Conservation (phyloP, 2,888 invertebrate genomes). For the Leptopterna dolabrata region DNA sequence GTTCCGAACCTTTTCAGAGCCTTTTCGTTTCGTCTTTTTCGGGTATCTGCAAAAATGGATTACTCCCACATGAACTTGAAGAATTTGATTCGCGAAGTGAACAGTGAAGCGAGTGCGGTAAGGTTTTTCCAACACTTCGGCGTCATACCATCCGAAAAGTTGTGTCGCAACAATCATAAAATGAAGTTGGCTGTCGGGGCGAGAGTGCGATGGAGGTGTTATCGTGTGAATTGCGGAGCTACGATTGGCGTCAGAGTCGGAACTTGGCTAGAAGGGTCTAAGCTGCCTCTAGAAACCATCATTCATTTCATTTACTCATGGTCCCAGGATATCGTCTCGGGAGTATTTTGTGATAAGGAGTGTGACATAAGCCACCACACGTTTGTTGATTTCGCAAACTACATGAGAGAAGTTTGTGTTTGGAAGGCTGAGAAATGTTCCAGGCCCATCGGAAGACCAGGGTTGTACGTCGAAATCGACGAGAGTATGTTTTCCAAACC, state of each 20-base stretch:
- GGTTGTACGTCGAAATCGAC: too few species aligned
- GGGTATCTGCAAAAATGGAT: background rate
- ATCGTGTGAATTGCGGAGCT: background rate
- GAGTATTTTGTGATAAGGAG: background rate
- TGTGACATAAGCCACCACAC: background rate
- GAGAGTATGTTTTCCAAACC: background rate
- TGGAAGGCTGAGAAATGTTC: background rate
- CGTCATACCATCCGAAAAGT: too few species aligned
- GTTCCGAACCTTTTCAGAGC: background rate
- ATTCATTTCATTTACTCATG: background rate
- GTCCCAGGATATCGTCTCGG: background rate
- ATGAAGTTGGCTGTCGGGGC: too few species aligned
- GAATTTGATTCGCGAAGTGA: too few species aligned
- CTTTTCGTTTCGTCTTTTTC: background rate
- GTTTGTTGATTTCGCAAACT: background rate
- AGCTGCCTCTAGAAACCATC: background rate
- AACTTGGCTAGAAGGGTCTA: background rate
- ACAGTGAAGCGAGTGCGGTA: too few species aligned
- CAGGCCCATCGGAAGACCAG: background rate
- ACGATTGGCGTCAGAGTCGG: background rate
- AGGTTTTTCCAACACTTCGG: too few species aligned
- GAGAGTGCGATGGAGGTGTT: background rate
- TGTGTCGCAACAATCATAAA: too few species aligned
- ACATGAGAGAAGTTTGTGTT: too few species aligned
- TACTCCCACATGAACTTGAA: background rate